Base-by-base conservation (phyloP, 2,888 invertebrate species). In the Orthosia incerta region DNA sequence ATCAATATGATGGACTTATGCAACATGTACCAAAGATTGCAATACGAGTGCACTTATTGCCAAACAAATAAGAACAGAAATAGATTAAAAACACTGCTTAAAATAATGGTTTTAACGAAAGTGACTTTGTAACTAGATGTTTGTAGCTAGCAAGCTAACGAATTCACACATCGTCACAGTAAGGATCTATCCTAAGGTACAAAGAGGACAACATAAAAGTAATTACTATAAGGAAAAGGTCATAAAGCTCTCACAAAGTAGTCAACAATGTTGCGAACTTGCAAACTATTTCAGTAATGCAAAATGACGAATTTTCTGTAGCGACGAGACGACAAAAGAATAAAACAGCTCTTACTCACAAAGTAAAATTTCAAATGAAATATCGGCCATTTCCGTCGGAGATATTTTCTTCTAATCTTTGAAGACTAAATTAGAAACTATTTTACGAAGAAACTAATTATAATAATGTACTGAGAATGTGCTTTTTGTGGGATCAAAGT, bases 241-340 rank as follows among this genome's bases (percentile, higher is more conserved):
- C 74, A 57, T 75, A 80, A 83, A 85, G 64, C 60, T 71, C 62
- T 68, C 68, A 69, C 72, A 82, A 65, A 76, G 76, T 76, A 62
- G 59, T 20, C 67, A 68, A 89, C 88, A 91, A 81, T 86, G 87
- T 90, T 87, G 84, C 77, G 71, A 74, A 72, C 82, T 89, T 86
- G 76, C 72, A 71, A 71, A 75, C 80, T 85, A 87, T 88, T 85
- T 85, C 45, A 78, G 83, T 77, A 69, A 81, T 75, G 71, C 60
- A 82, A 81, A 79, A 87, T 82, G 75, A 83, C 70, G 56, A 80
- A 86, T 80, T 80, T 80, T 74, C 71, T 73, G 67, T 66, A 71
- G 69, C 69, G 39, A 74, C 59, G 66, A 76, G 60, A 75, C 76
- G 68, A 76, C 83, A 80, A 78, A 83, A 80, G 72, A 80, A 78